Evolutionary conservation across 1,140 invertebrate genomes (phyloP), one percentile per base, ranked within the genome.

Genomic region (Sarcophaga bullata): DNA sequence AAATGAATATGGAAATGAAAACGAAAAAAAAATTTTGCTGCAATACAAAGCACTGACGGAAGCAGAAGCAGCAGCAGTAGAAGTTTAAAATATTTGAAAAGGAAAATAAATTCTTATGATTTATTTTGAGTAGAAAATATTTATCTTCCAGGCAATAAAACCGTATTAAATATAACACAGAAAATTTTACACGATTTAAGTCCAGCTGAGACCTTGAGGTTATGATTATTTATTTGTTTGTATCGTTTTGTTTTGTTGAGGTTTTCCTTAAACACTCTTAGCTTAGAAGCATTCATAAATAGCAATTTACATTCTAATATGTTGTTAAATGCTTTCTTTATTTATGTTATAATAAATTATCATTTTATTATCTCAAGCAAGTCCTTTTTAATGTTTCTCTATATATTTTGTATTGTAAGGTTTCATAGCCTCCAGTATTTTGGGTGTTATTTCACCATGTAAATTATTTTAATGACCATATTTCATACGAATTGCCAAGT

Each of bases 171-270:
- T n/a, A 58, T 2, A 54, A 15, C 52, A 54, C 52, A 54, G n/a
- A 58, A 58, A 58, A n/a, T 58, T 58, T 58, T n/a, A 58, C 54
- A 58, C 54, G 54, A 13, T 54, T 58, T 58, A 58, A 13, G 54
- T 13, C 54, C 54, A 58, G 52, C 54, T 58, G 54, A 58, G 13
- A 58, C 54, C 54, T n/a, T 7, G 13, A 58, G 54, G 54, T 58
- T 58, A 58, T 58, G 11, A 13, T 54, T 54, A 13, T 58, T 58
- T 58, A 58, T 58, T 58, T 58, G 54, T 58, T 58, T n/a, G 54
- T 13, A 15, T 58, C 13, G n/a, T 7, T 58, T 15, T 54, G 10
- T 54, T 58, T 10, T 15, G 11, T 58, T n/a, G 25, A 37, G 25
- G 25, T 37, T 37, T 37, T 37, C 25, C 25, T 37, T 37, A 37